These are phyloP conservation scores for Microtus agrestis DNA, from an alignment of 2,797 vertebrate species.

Conservation along the genomic window DNA sequence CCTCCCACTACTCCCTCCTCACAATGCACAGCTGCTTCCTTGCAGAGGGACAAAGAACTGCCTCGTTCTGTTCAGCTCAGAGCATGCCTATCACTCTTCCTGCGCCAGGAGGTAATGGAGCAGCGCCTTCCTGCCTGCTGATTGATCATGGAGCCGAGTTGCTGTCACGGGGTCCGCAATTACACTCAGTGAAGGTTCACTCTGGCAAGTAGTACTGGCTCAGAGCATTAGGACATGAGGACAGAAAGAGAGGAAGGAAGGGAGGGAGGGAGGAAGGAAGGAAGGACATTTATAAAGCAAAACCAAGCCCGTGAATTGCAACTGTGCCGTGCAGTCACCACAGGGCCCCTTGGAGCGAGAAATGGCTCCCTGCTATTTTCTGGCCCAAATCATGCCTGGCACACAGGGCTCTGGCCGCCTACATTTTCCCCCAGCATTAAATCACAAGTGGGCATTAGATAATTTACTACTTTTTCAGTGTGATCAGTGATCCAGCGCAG, in stretches of 20 bases:
- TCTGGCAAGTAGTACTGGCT: neutral
- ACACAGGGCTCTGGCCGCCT: neutral
- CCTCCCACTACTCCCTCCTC: accelerated
- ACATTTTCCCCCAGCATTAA: neutral
- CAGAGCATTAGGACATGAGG: neutral
- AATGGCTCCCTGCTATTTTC: constrained; percentile 1
- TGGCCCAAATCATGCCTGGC: neutral
- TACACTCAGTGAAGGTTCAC: constrained; percentile 1
- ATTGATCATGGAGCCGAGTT: neutral
- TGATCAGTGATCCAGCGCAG: constrained; percentile 16
- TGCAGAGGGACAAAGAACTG: neutral
- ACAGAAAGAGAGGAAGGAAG: neutral
- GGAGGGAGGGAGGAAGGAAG: neutral
- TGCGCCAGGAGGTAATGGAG: neutral
- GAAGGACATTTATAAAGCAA: neutral
- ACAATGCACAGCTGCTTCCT: neutral
- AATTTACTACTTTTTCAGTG: neutral
- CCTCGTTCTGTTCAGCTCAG: neutral
- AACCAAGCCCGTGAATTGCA: neutral
- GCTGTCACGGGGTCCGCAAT: neutral
- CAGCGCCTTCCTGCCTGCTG: neutral
- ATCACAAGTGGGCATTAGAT: constrained; percentile 12
- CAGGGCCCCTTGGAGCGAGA: neutral
- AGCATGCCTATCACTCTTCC: neutral
- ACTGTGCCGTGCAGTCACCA: neutral